Conservation (phyloP, 1,140 invertebrate species). For the Helicorthomorpha holstii region DNA sequence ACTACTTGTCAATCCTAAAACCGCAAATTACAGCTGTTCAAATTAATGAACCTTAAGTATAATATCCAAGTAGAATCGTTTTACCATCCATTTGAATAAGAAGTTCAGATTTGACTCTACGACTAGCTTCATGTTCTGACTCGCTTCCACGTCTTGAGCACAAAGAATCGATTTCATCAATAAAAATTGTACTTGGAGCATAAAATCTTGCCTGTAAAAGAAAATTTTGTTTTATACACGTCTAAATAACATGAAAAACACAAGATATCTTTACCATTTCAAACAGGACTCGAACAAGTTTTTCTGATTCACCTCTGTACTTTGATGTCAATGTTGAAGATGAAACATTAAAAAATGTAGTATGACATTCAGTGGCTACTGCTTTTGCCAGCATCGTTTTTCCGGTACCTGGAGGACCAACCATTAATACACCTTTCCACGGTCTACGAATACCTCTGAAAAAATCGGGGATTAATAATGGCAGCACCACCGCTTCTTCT, state of each 20-base stretch:
- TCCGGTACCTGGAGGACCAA: conserved; percentile 92
- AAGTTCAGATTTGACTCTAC: conserved; percentile 93
- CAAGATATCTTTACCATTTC: conserved; percentile 64
- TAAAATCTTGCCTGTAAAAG: conserved; percentile 76
- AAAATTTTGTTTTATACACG: neutral
- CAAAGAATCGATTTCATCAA: conserved; percentile 98
- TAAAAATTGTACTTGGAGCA: conserved; percentile 97
- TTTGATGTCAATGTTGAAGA: conserved; percentile 94
- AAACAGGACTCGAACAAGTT: conserved; percentile 90
- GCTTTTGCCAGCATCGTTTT: conserved; percentile 99
- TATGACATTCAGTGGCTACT: conserved; percentile 96
- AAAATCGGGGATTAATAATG: conserved; percentile 96
- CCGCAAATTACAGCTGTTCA: neutral
- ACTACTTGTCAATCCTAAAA: conserved; percentile 19
- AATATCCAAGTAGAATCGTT: conserved; percentile 1
- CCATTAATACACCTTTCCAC: conserved; percentile 93
- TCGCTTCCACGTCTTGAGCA: conserved; percentile 90
- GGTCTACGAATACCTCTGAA: conserved; percentile 89
- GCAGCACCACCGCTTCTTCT: conserved; percentile 94
- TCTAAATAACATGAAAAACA: neutral
- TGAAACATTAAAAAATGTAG: conserved; percentile 98
- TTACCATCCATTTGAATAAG: conserved; percentile 99
- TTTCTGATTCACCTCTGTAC: conserved; percentile 96
- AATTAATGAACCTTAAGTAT: neutral
- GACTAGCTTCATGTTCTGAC: conserved; percentile 93